Percentiles rank a stretch among this genome's conserved stretches.
phyloP scores from a whole-genome alignment of 2,113 vertebrate genomes.

The Tragulus kanchil region DNA sequence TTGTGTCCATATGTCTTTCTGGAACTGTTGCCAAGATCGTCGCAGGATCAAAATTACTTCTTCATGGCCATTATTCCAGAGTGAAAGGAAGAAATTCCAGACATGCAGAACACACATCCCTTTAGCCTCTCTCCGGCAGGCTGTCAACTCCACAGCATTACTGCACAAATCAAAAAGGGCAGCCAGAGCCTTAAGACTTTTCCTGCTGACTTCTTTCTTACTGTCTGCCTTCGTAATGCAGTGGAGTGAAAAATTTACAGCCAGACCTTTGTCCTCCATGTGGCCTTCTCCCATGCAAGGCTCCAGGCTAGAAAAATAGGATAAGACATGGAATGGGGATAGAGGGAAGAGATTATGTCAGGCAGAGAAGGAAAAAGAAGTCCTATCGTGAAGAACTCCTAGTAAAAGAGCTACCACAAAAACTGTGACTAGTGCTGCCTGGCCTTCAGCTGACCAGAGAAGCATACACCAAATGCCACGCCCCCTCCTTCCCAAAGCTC shows the following conservation, averaged over 20 bases:
- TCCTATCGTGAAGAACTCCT: not conserved
- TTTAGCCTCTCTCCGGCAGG: conserved; percentile 54
- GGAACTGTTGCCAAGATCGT: conserved; percentile 74
- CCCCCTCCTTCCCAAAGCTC: not conserved
- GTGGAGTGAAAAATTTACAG: conserved; percentile 26
- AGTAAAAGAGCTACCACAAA: not conserved
- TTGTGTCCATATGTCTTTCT: conserved; percentile 74
- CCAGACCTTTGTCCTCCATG: accelerated
- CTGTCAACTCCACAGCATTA: conserved; percentile 62
- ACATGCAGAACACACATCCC: conserved; percentile 63
- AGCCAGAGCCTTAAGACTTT: conserved; percentile 37
- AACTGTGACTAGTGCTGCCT: not conserved
- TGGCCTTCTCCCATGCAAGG: not conserved
- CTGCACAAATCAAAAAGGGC: conserved; percentile 51
- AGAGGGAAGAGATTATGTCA: not conserved
- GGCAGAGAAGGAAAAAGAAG: not conserved
- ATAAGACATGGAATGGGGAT: not conserved
- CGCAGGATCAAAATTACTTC: conserved; percentile 69
- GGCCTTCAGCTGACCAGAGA: not conserved
- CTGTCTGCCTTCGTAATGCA: not conserved
- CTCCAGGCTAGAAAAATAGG: not conserved
- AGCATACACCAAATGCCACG: not conserved
- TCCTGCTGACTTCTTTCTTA: not conserved
- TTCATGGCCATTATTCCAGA: conserved; percentile 74
- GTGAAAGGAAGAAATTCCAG: conserved; percentile 79